phyloP scores from a whole-genome alignment of 1,140 invertebrate species.

The Lepidurus packardi region DNA sequence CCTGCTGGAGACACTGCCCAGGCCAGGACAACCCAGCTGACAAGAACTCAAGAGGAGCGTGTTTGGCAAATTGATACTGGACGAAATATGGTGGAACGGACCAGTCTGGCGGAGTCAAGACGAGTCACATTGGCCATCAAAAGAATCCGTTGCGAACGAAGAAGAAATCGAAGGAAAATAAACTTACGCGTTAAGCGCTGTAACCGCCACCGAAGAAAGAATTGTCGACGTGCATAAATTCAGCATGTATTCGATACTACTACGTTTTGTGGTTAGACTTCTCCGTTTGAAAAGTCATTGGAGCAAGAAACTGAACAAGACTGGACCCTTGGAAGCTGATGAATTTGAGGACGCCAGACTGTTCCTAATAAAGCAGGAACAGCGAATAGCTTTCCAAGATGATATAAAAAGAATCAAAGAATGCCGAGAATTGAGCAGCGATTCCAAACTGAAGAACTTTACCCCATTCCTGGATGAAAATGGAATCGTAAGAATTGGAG shows the following conservation, averaged over 20 bases:
- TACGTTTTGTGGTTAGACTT: constrained; percentile 6
- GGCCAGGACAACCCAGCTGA: constrained; percentile 41
- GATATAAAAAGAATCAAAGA: not conserved
- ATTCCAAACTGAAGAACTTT: constrained; percentile 35
- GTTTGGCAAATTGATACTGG: not conserved
- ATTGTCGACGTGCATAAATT: not conserved
- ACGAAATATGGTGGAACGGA: constrained; percentile 32
- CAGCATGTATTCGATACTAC: not conserved
- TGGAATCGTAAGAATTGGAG: constrained; percentile 44
- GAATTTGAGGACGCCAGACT: not conserved
- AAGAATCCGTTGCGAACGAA: not conserved
- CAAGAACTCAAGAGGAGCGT: constrained; percentile 37
- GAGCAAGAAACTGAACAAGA: not conserved
- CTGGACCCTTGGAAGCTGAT: not conserved
- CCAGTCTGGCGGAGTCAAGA: constrained; percentile 30
- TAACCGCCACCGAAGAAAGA: not conserved
- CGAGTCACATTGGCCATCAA: constrained; percentile 6
- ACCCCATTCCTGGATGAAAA: constrained; percentile 44
- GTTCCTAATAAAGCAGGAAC: not conserved
- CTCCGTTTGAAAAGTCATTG: not conserved
- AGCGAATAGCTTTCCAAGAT: not conserved
- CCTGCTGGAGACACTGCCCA: constrained; percentile 38
- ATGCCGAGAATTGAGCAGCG: not conserved
- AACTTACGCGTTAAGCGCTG: not conserved
- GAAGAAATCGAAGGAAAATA: not conserved